Percentiles rank a stretch among this genome's conserved stretches.
Evolutionary conservation across 2,797 vertebrate species (phyloP).

Genomic region (Acrossocheilus wenchowensis): DNA sequence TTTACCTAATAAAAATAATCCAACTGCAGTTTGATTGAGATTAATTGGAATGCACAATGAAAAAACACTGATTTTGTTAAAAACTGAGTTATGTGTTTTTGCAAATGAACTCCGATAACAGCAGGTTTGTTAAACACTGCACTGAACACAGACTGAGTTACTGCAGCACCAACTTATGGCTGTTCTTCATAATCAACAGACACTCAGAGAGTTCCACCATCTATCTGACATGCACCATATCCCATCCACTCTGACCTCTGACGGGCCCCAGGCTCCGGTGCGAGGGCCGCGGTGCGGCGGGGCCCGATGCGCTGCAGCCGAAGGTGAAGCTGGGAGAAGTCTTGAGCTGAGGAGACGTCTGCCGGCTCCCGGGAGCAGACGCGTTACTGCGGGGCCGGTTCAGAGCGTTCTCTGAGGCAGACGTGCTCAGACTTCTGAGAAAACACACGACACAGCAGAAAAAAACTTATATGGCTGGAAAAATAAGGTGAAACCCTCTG

Average conservation of each 20-base stretch:
- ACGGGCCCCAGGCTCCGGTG: conserved; percentile 77
- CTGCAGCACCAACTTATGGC: no score
- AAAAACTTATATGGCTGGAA: no score
- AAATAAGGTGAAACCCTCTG: no score
- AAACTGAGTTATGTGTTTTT: no score
- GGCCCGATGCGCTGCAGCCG: conserved; percentile 73
- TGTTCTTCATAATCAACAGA: background rate
- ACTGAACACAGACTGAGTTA: no score
- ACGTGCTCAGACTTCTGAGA: conserved; percentile 80
- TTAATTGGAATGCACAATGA: no score
- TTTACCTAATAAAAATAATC: no score
- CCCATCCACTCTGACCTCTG: conserved; percentile 82
- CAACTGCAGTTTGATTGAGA: no score
- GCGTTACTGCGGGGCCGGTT: conserved; percentile 82
- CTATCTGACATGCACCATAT: background rate
- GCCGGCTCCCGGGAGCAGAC: conserved; percentile 81
- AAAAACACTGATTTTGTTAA: no score
- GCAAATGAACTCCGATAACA: no score
- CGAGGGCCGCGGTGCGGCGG: conserved; percentile 68
- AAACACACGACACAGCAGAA: background rate
- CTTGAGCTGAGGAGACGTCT: conserved; percentile 83
- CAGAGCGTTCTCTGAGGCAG: conserved; percentile 83
- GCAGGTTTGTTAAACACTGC: no score
- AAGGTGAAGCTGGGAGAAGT: conserved; percentile 89
- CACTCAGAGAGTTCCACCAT: no score